Evolutionary conservation across 2,113 vertebrate genomes (phyloP).

Genomic region (Chrysochloris asiatica): DNA sequence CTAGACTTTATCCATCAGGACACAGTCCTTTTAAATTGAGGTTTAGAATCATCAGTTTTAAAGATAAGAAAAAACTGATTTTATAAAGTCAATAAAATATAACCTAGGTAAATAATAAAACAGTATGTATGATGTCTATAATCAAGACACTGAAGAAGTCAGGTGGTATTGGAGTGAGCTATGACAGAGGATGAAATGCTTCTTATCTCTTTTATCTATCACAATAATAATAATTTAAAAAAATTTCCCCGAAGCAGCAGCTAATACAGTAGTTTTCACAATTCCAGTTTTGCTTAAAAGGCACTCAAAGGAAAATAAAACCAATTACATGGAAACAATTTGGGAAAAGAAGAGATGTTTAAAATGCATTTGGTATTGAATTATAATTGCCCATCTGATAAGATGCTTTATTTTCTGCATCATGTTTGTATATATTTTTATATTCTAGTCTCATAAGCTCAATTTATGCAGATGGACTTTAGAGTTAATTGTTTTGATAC

Average conservation of each 20-base stretch:
- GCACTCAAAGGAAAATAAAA: slow-evolving; percentile 48
- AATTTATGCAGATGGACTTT: background rate
- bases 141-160: background rate
- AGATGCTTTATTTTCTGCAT: slow-evolving; percentile 42
- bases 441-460: slow-evolving; percentile 18
- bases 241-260: background rate
- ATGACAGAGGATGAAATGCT: background rate
- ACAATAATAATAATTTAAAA: background rate
- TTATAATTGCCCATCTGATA: slow-evolving; percentile 44
- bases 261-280: background rate
- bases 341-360: slow-evolving; percentile 3
- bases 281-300: slow-evolving; percentile 45
- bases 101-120: slow-evolving; percentile 25
- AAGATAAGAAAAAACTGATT: slow-evolving; percentile 46
- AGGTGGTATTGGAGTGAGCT: background rate
- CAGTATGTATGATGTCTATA: slow-evolving; percentile 1
- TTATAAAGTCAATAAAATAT: slow-evolving; percentile 49
- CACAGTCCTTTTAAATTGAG: slow-evolving; percentile 41
- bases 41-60: slow-evolving; percentile 44
- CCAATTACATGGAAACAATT: slow-evolving; percentile 26
- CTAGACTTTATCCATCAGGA: slow-evolving; percentile 15
- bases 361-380: slow-evolving; percentile 4
- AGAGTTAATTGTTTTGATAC: background rate
- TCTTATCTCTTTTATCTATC: background rate
- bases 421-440: slow-evolving; percentile 36